These are phyloP conservation scores for Acanthiza pusilla DNA, from an alignment of 2,797 vertebrate species.

Conservation along the genomic window DNA sequence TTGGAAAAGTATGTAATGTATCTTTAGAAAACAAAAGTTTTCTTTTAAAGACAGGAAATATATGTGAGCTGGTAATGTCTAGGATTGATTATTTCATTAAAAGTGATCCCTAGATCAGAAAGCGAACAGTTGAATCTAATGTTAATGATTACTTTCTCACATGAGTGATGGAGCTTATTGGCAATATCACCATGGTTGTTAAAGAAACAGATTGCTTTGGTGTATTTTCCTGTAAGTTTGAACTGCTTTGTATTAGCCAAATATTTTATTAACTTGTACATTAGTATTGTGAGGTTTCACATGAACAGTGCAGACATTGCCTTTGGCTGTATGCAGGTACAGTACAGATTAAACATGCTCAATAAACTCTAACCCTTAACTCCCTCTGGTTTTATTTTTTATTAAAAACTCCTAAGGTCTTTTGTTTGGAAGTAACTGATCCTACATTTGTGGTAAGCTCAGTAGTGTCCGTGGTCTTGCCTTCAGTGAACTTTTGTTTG, in stretches of 20 bases:
- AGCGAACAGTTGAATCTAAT: background rate
- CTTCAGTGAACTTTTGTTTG: background rate
- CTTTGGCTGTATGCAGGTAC: background rate
- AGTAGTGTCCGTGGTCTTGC: background rate
- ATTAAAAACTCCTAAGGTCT: background rate
- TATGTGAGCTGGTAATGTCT: background rate
- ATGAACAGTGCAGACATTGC: background rate
- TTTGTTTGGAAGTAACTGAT: background rate
- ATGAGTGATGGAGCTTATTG: background rate
- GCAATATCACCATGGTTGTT: background rate
- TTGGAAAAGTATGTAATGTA: background rate
- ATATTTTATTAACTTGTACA: background rate
- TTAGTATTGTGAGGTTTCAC: background rate
- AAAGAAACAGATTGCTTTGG: background rate
- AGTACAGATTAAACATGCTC: background rate
- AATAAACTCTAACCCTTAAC: background rate
- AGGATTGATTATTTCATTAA: background rate
- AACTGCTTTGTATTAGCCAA: background rate
- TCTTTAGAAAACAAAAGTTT: background rate
- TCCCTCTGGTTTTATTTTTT: background rate
- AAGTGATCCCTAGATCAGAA: background rate
- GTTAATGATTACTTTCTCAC: background rate
- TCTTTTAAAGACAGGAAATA: background rate
- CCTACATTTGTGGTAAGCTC: background rate
- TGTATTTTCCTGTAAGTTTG: background rate